phyloP scores from a whole-genome alignment of 2,113 vertebrate species.

The Colossoma macropomum region DNA sequence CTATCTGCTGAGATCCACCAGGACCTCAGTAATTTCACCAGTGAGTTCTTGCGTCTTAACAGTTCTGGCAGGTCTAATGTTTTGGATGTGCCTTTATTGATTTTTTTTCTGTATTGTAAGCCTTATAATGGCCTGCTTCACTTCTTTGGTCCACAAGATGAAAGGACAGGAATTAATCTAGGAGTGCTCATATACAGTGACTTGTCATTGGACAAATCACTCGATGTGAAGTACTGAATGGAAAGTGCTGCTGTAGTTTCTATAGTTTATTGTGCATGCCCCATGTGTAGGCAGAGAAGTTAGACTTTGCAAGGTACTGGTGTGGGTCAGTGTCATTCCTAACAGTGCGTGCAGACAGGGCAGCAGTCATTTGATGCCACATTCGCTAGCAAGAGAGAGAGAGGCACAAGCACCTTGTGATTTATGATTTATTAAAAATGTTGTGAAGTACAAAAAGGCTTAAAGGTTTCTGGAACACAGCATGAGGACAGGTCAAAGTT shows the following conservation, averaged over 20 bases:
- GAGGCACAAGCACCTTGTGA: neutral
- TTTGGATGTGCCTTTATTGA: no score
- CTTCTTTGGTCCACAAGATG: no score
- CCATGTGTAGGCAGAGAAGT: neutral
- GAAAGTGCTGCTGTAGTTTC: neutral
- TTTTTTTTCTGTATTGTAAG: no score
- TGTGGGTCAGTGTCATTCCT: neutral
- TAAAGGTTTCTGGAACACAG: neutral
- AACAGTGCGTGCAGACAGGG: neutral
- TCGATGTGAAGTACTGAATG: neutral
- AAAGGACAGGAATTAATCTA: no score
- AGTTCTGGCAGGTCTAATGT: no score
- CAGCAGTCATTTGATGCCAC: constrained; percentile 5
- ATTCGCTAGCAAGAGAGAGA: neutral
- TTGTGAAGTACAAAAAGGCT: neutral
- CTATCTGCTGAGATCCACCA: no score
- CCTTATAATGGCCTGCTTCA: no score
- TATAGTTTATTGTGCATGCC: neutral
- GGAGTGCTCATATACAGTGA: no score
- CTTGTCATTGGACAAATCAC: neutral
- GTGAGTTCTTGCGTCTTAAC: no score
- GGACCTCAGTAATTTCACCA: no score
- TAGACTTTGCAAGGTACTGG: neutral
- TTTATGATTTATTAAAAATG: neutral
- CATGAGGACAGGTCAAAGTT: neutral